These are phyloP conservation scores for Sthenelais limicola DNA, from an alignment of 2,888 invertebrate species.

Conservation along the genomic window DNA sequence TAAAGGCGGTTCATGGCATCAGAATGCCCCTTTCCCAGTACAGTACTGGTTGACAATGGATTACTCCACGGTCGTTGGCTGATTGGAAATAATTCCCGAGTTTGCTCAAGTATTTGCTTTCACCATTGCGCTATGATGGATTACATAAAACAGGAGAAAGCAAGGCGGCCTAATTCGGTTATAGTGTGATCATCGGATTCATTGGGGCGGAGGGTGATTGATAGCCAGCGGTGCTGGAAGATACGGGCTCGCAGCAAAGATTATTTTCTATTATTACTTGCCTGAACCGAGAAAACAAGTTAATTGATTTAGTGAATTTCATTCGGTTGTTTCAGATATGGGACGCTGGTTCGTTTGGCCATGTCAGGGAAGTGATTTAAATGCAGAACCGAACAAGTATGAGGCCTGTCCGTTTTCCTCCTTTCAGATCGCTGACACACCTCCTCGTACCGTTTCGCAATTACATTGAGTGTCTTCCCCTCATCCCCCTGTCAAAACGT, in stretches of 20 bases:
- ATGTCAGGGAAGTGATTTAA: too few species aligned
- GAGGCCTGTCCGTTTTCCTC: too few species aligned
- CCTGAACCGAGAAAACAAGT: slow-evolving; percentile 26
- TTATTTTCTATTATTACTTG: slow-evolving; percentile 35
- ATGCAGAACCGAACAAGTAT: too few species aligned
- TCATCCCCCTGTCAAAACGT: too few species aligned
- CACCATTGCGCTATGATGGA: slow-evolving; percentile 8
- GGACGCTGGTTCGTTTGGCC: slow-evolving; percentile 19
- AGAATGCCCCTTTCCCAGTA: slow-evolving; percentile 7
- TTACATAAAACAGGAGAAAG: background rate
- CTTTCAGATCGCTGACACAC: too few species aligned
- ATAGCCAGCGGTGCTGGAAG: slow-evolving; percentile 19
- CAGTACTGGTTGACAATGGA: slow-evolving; percentile 13
- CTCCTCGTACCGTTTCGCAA: too few species aligned
- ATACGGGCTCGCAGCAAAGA: slow-evolving; percentile 20
- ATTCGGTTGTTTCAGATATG: slow-evolving; percentile 16
- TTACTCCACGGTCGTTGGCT: slow-evolving; percentile 7
- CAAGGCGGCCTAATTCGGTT: slow-evolving; percentile 24
- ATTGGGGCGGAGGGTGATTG: slow-evolving; percentile 8
- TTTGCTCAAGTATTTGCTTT: slow-evolving; percentile 38
- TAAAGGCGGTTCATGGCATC: slow-evolving; percentile 29
- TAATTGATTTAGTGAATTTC: slow-evolving; percentile 38
- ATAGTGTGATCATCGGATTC: slow-evolving; percentile 26
- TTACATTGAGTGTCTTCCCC: too few species aligned
- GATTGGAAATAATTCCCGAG: slow-evolving; percentile 36